phyloP scores from a whole-genome alignment of 2,797 vertebrate genomes.

The Discoglossus pictus region DNA sequence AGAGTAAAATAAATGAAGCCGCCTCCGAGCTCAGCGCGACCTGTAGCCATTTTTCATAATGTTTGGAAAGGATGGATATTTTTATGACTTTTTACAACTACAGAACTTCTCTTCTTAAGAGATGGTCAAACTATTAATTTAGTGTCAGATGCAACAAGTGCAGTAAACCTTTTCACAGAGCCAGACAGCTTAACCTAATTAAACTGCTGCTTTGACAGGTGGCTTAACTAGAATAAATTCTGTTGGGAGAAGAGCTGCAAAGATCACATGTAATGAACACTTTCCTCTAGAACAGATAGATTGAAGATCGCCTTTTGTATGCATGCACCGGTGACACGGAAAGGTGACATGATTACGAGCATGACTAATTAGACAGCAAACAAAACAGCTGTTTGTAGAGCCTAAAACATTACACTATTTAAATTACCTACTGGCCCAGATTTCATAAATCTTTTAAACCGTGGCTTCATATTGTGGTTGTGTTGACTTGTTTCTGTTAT shows the following conservation, averaged over 20 bases:
- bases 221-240: constrained; percentile 61
- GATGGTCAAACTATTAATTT: constrained; percentile 69
- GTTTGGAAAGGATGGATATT: constrained; percentile 67
- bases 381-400: not conserved
- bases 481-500: no score
- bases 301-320: not conserved
- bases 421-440: no score
- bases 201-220: constrained; percentile 73
- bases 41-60: constrained; percentile 23
- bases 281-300: constrained; percentile 2
- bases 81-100: constrained; percentile 66
- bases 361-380: not conserved
- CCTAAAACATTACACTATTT: no score
- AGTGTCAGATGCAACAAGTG: constrained; percentile 63
- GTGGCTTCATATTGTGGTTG: no score
- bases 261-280: constrained; percentile 15
- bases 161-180: constrained; percentile 68
- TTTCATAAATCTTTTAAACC: no score
- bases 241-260: constrained; percentile 52
- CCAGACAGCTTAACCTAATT: constrained; percentile 74
- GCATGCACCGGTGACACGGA: not conserved
- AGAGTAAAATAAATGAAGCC: constrained; percentile 69
- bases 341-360: not conserved
- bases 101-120: constrained; percentile 63
- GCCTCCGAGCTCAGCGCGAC: constrained; percentile 64